phyloP scores from a whole-genome alignment of 2,113 vertebrate species.

The Oryzias woworae region DNA sequence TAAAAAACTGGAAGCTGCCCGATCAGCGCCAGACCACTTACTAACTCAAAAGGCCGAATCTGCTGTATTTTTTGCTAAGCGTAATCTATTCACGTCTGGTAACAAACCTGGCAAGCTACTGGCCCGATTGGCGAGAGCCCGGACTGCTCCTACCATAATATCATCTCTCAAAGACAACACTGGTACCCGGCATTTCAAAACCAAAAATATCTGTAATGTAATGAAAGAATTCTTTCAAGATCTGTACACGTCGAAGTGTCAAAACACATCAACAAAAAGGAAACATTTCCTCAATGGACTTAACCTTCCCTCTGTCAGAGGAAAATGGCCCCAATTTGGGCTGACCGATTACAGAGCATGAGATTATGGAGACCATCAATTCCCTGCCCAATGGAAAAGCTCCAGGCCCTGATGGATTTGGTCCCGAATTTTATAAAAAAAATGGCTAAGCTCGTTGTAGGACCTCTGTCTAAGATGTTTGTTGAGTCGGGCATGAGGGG shows the following conservation, averaged over 20 bases:
- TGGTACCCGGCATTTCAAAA: not conserved
- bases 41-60: slow-evolving; percentile 3
- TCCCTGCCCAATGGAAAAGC: not conserved
- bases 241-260: not conserved
- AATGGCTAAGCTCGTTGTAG: not conserved
- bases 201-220: not conserved
- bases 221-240: slow-evolving; percentile 1
- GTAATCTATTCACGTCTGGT: not conserved
- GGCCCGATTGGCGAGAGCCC: not conserved
- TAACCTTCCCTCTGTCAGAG: not conserved
- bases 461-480: not conserved
- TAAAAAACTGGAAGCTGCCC: slow-evolving; percentile 2
- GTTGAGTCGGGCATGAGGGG: not conserved
- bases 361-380: not conserved
- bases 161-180: slow-evolving; percentile 1
- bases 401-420: not conserved
- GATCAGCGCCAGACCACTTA: not conserved
- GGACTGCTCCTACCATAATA: not conserved
- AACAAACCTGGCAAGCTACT: not conserved
- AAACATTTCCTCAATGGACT: not conserved
- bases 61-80: not conserved
- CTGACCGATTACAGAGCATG: not conserved
- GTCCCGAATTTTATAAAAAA: not conserved
- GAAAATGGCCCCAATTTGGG: not conserved
- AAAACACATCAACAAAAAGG: not conserved